Conservation (phyloP, 30 jellyfish, hydroid and myxozoan species). For the Cassiopea xamachana region DNA sequence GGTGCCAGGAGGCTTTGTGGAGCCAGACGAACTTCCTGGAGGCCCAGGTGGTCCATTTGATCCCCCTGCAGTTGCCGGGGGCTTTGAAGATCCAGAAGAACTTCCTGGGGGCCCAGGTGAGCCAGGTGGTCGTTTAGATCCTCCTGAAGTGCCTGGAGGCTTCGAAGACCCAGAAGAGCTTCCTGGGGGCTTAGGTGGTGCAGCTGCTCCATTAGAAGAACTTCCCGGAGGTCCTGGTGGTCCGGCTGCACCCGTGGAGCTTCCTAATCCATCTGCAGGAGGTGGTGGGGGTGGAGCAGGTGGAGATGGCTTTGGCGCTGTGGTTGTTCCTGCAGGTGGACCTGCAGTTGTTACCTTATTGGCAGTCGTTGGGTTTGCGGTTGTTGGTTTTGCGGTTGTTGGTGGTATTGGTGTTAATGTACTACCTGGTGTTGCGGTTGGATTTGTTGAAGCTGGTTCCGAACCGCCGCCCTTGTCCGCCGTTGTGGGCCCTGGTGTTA, state of each 20-base stretch:
- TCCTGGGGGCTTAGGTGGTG: conserved; percentile 54
- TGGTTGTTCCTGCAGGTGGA: not conserved
- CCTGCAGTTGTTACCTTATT: conserved; percentile 8
- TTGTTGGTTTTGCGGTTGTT: conserved; percentile 22
- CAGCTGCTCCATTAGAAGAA: not conserved
- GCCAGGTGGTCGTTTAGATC: conserved; percentile 44
- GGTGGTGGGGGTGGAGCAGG: conserved; percentile 48
- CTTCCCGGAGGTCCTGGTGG: conserved; percentile 34
- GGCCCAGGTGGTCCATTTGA: conserved; percentile 45
- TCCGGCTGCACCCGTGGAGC: not conserved
- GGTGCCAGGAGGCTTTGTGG: conserved; percentile 42
- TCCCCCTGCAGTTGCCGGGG: conserved; percentile 44
- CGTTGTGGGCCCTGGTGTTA: conserved; percentile 13
- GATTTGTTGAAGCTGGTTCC: conserved; percentile 3
- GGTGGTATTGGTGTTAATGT: conserved; percentile 20
- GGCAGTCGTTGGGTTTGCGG: conserved; percentile 39
- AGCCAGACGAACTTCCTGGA: not conserved
- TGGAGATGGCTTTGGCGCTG: conserved; percentile 6
- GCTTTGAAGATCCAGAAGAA: not conserved
- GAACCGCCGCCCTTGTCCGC: conserved; percentile 10
- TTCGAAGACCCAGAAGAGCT: conserved; percentile 14
- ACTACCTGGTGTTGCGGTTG: conserved; percentile 31
- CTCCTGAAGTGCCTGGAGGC: conserved; percentile 47
- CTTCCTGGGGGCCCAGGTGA: conserved; percentile 34
- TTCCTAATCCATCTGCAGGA: conserved; percentile 37